Conservation (phyloP, 2,113 vertebrate species). For the Amblyopsis rosae region DNA sequence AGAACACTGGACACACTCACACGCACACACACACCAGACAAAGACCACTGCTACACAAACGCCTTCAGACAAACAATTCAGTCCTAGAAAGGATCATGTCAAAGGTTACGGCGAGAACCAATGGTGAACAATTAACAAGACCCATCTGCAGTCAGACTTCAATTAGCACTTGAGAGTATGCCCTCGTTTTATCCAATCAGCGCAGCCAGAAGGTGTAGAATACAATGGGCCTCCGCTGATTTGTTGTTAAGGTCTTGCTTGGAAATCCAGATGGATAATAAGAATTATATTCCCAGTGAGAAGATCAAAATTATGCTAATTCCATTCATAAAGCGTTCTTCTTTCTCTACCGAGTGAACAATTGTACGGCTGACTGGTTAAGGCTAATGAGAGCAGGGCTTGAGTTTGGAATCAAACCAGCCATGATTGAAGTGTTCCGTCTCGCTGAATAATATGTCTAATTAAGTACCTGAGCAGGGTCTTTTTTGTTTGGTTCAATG, state of each 20-base stretch:
- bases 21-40: constrained; percentile 24
- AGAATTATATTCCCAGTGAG: constrained; percentile 62
- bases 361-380: constrained; percentile 68
- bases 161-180: constrained; percentile 66
- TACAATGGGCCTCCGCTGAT: constrained; percentile 45
- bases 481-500: not conserved
- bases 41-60: constrained; percentile 17
- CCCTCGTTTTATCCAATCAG: constrained; percentile 54
- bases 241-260: constrained; percentile 43
- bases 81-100: constrained; percentile 25
- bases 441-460: constrained; percentile 54
- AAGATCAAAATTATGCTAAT: constrained; percentile 75
- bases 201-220: constrained; percentile 40
- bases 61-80: constrained; percentile 38
- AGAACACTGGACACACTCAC: constrained; percentile 37
- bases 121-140: constrained; percentile 62
- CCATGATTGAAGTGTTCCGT: constrained; percentile 61
- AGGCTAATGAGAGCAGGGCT: constrained; percentile 66
- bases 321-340: constrained; percentile 70
- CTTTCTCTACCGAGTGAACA: constrained; percentile 59
- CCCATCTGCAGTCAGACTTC: constrained; percentile 63
- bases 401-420: constrained; percentile 66
- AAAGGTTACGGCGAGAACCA: constrained; percentile 45
- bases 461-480: not conserved
- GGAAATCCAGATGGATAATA: constrained; percentile 69